Evolutionary conservation across 2,797 vertebrate genomes (phyloP), one percentile per base, ranked within the genome.

Genomic region (Gallinago solitaria): DNA sequence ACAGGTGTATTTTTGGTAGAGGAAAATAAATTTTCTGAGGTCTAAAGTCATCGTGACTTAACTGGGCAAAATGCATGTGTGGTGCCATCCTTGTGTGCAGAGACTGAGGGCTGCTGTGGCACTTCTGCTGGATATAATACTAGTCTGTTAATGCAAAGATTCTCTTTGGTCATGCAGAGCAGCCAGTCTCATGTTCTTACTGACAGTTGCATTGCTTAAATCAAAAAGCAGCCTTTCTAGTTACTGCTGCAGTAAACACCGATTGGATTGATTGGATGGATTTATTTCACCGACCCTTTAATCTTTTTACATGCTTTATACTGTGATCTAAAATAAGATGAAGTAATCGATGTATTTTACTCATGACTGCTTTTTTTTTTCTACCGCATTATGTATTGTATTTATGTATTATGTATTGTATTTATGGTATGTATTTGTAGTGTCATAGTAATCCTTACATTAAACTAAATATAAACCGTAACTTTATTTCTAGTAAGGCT

Each of bases 1-100:
- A 17, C 13, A 5, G 24, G 24, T 6, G 0, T 0, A 0, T 18
- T 39, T 87, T 78, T 41, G 17, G 33, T 33, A 60, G 41, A 61
- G 35, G 13, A 61, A 50, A 77, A 51, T 3, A 51, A 83, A 43
- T 68, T 3, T 13, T 75, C n/a, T 53, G 17, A 16, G n/a, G 9
- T 35, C 6, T 33, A 33, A 64, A 9, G 12, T 68, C 56, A 23
- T 5, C 13, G 9, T 28, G 11, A 39, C 63, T 59, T 54, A 39
- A 57, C 19, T 59, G 33, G 14, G 11, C 30, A 87, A 56, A 87
- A 56, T 43, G 35, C 15, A 23, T 16, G 30, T 64, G 74, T 54
- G 32, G 37, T 79, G 43, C 41, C 41, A 37, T 30, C 64, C 19
- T 56, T 53, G 9, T 67, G 33, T 54, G n/a, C 35, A 69, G 65